Conservation (phyloP, 2,797 vertebrate genomes). For the Cirrhinus molitorella region DNA sequence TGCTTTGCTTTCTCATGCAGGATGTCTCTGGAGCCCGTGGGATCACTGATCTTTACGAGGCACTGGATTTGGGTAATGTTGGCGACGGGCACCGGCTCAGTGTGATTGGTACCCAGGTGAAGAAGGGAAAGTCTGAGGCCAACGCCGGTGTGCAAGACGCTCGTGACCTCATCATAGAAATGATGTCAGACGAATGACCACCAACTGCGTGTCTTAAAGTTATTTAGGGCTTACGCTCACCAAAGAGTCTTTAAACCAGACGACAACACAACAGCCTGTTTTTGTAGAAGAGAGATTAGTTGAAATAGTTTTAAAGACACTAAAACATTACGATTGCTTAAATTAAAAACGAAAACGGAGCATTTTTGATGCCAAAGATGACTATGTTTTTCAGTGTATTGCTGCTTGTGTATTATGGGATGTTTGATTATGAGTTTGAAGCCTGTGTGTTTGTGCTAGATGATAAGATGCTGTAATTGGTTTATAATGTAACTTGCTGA, state of each 20-base stretch:
- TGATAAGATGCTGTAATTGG: background rate
- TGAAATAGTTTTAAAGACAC: background rate
- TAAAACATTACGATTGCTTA: background rate
- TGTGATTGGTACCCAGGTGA: slow-evolving; percentile 87
- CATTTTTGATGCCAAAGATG: slow-evolving; percentile 35
- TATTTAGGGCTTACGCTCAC: slow-evolving; percentile 33
- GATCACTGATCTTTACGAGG: slow-evolving; percentile 91
- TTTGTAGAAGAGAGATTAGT: background rate
- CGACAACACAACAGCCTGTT: background rate
- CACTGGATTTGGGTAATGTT: slow-evolving; percentile 65
- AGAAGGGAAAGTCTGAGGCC: slow-evolving; percentile 74
- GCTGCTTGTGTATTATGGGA: slow-evolving; percentile 3
- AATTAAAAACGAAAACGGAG: background rate
- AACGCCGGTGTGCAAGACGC: slow-evolving; percentile 85
- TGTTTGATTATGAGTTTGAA: background rate
- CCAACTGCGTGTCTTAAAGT: rapidly evolving
- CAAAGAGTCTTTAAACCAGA: slow-evolving; percentile 39
- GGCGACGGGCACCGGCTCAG: slow-evolving; percentile 84
- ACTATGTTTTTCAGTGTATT: background rate
- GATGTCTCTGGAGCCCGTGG: slow-evolving; percentile 84
- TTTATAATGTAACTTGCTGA: background rate
- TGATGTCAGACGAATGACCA: slow-evolving; percentile 73
- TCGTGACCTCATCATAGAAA: slow-evolving; percentile 86
- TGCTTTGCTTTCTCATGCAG: slow-evolving; percentile 69
- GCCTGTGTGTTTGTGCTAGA: background rate